Evolutionary conservation across 1,140 invertebrate genomes (phyloP).

Genomic region (Leptinotarsa undecemlineata): DNA sequence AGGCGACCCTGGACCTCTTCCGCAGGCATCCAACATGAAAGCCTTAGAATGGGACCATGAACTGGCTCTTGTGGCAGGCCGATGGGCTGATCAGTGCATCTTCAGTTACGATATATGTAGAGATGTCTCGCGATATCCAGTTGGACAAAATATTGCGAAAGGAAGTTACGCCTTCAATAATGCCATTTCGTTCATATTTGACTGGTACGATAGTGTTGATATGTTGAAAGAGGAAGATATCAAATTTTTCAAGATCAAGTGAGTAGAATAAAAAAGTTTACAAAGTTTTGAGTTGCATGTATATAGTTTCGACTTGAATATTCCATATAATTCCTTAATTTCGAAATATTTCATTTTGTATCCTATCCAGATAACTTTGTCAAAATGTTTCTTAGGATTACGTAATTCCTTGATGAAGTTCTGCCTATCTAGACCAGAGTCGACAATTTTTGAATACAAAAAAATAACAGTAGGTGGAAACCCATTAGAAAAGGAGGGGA

Average conservation of each 20-base stretch:
- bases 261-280: not conserved
- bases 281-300: too few species aligned
- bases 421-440: too few species aligned
- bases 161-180: slow-evolving; percentile 44
- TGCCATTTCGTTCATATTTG: slow-evolving; percentile 42
- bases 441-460: too few species aligned
- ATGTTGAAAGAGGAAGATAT: not conserved
- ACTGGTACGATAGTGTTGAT: slow-evolving; percentile 47
- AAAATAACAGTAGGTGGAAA: too few species aligned
- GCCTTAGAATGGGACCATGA: slow-evolving; percentile 66
- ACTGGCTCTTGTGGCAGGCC: slow-evolving; percentile 62
- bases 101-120: slow-evolving; percentile 62
- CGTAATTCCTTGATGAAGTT: too few species aligned
- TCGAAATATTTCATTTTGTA: too few species aligned
- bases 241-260: not conserved
- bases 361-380: too few species aligned
- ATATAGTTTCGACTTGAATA: too few species aligned
- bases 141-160: slow-evolving; percentile 52
- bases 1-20: slow-evolving; percentile 59
- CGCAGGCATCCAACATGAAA: slow-evolving; percentile 61
- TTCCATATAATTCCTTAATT: too few species aligned
- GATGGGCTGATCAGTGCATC: slow-evolving; percentile 67
- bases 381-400: too few species aligned
- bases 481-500: too few species aligned
- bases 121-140: slow-evolving; percentile 54